Conservation (phyloP, 2,113 vertebrate genomes). For the Vombatus ursinus region DNA sequence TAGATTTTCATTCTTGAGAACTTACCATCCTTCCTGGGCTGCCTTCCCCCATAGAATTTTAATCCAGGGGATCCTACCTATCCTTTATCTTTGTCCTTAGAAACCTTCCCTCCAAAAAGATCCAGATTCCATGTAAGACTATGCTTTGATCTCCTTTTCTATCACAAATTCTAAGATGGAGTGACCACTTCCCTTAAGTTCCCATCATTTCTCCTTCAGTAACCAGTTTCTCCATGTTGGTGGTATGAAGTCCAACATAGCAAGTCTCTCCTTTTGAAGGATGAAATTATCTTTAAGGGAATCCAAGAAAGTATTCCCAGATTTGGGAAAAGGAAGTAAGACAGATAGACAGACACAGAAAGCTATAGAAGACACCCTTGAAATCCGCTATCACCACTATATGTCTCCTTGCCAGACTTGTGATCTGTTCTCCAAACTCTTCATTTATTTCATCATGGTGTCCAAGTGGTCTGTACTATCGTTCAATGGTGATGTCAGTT, state of each 20-base stretch:
- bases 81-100: neutral
- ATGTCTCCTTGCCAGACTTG: neutral
- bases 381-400: neutral
- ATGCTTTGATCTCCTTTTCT: neutral
- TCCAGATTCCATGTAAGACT: neutral
- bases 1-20: neutral
- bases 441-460: neutral
- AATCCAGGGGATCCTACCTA: neutral
- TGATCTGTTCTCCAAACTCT: neutral
- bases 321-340: neutral
- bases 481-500: neutral
- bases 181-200: neutral
- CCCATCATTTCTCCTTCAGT: neutral
- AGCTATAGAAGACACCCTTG: neutral
- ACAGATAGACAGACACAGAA: neutral
- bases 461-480: neutral
- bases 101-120: neutral
- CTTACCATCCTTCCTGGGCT: neutral
- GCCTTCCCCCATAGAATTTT: neutral
- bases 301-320: neutral
- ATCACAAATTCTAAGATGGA: neutral
- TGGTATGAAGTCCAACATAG: neutral
- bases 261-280: neutral
- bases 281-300: neutral
- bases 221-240: neutral